phyloP scores from a whole-genome alignment of 1,140 invertebrate genomes.

The Microvelia longipes region DNA sequence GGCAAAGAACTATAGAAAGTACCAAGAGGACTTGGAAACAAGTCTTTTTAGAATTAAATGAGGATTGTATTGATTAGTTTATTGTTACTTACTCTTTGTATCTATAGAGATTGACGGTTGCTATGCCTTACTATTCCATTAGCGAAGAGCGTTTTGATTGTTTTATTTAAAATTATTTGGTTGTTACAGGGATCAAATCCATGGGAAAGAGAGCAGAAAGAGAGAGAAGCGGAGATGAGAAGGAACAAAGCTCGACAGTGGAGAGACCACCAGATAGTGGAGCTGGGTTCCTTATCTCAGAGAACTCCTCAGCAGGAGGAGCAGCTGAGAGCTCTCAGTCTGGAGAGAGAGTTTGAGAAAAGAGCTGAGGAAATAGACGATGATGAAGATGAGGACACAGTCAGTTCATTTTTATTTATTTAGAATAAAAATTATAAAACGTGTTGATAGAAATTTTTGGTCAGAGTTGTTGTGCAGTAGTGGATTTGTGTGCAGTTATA shows the following conservation, averaged over 20 bases:
- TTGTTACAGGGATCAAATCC: constrained; percentile 45
- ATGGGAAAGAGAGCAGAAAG: constrained; percentile 76
- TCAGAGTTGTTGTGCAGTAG: too few species aligned
- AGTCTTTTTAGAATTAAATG: too few species aligned
- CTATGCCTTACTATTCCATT: too few species aligned
- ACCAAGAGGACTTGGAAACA: too few species aligned
- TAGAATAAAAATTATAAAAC: too few species aligned
- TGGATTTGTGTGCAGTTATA: too few species aligned
- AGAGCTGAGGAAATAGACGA: constrained; percentile 63
- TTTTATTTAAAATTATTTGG: background rate
- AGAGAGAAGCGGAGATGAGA: constrained; percentile 55
- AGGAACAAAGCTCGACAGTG: constrained; percentile 50
- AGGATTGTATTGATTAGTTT: too few species aligned
- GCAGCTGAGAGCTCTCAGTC: constrained; percentile 60
- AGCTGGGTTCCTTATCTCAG: constrained; percentile 48
- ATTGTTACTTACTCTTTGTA: too few species aligned
- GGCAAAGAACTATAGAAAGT: too few species aligned
- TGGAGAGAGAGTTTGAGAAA: constrained; percentile 77
- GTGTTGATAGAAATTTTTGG: too few species aligned
- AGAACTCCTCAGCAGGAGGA: constrained; percentile 68
- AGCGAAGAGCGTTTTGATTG: too few species aligned
- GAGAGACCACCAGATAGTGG: constrained; percentile 70
- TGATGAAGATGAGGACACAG: constrained; percentile 48
- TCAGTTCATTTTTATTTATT: constrained; percentile 7
- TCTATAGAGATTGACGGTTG: too few species aligned